Conservation (phyloP, 2,888 invertebrate genomes). For the Ecliptopera silaceata region DNA sequence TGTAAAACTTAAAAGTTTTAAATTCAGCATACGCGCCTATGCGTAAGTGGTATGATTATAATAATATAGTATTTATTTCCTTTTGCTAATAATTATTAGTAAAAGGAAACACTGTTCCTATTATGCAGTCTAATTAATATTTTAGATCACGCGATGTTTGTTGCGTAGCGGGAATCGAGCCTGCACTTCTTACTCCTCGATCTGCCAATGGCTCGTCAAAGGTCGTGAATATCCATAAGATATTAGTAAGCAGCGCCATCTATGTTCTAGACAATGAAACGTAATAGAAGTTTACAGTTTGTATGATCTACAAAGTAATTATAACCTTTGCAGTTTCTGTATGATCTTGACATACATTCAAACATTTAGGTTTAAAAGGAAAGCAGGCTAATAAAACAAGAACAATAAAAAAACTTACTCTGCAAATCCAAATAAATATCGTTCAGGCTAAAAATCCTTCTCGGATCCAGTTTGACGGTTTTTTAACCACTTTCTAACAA, state of each 20-base stretch:
- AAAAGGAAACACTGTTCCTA: too few relatives aligned
- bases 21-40: too few relatives aligned
- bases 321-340: not conserved
- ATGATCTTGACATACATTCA: conserved; percentile 41
- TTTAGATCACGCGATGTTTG: too few relatives aligned
- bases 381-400: not conserved
- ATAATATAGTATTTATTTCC: too few relatives aligned
- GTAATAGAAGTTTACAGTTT: too few relatives aligned
- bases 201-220: too few relatives aligned
- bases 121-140: too few relatives aligned
- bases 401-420: conserved; percentile 44
- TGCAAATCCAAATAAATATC: conserved; percentile 40
- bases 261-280: conserved; percentile 42
- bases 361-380: conserved; percentile 45
- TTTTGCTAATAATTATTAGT: too few relatives aligned
- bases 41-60: too few relatives aligned
- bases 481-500: conserved; percentile 39
- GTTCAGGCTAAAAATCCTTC: conserved; percentile 56
- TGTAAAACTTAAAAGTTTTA: too few relatives aligned
- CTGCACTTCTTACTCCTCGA: not conserved
- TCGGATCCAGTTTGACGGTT: conserved; percentile 61
- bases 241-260: conserved; percentile 48
- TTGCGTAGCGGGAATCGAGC: not conserved
- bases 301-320: not conserved
- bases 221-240: not conserved